These are phyloP conservation scores for Poeciliopsis occidentalis DNA, from an alignment of 2,113 vertebrate genomes.

Conservation along the genomic window DNA sequence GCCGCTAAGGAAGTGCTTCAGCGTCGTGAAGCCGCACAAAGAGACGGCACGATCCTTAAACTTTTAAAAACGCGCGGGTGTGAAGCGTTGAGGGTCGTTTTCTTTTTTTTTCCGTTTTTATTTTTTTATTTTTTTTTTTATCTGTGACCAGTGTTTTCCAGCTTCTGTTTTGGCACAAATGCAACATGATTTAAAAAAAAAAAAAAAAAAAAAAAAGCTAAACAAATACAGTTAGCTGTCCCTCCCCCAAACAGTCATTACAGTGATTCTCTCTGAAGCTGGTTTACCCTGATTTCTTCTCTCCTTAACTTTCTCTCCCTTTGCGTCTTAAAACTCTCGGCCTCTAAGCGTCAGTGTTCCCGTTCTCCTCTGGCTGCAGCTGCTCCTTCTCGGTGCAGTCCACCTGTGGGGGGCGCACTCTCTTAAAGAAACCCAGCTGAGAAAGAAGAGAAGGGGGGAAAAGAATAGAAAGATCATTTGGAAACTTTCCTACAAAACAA, in stretches of 20 bases:
- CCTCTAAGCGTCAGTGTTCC: slow-evolving; percentile 88
- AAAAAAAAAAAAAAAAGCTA: slow-evolving; percentile 3
- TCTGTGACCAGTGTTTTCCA: slow-evolving; percentile 9
- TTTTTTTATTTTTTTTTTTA: background rate
- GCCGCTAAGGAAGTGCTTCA: background rate
- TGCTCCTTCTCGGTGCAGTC: slow-evolving; percentile 93
- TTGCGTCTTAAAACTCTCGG: background rate
- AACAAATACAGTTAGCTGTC: slow-evolving; percentile 9
- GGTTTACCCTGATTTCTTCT: slow-evolving; percentile 34
- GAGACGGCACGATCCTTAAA: background rate
- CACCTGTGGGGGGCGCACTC: slow-evolving; percentile 94
- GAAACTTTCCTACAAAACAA: background rate
- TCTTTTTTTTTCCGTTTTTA: background rate
- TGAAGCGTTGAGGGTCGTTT: background rate
- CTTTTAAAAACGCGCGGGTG: background rate
- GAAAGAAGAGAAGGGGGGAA: background rate
- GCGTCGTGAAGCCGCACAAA: background rate
- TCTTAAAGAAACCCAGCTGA: slow-evolving; percentile 96
- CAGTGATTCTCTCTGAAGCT: slow-evolving; percentile 33
- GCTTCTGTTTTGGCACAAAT: slow-evolving; percentile 48
- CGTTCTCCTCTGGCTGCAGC: slow-evolving; percentile 94
- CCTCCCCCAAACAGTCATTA: slow-evolving; percentile 20
- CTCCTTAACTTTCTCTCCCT: slow-evolving; percentile 29
- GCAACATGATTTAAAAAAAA: slow-evolving; percentile 1
- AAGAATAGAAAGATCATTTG: background rate